Evolutionary conservation across 2,113 vertebrate species (phyloP).

Genomic region (Andinoacara biseriatus): DNA sequence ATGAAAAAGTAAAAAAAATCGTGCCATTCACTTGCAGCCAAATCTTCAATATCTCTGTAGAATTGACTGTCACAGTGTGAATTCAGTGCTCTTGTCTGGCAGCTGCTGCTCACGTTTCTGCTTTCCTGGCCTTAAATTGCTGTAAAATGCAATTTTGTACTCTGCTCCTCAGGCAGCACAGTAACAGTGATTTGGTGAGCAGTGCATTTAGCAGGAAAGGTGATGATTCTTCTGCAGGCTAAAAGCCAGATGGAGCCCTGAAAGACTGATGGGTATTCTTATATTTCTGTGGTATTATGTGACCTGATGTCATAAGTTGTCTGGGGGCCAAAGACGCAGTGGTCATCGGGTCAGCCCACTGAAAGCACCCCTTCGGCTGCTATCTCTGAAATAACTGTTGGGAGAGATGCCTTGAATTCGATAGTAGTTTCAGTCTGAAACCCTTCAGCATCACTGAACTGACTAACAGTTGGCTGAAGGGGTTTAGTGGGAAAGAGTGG

Average conservation of each 20-base stretch:
- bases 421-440: not conserved
- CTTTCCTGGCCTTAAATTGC: conserved; percentile 43
- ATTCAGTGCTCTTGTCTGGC: conserved; percentile 11
- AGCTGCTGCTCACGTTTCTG: conserved; percentile 48
- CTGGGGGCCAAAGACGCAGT: conserved; percentile 22
- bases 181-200: conserved; percentile 26
- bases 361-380: conserved; percentile 34
- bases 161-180: conserved; percentile 37
- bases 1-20: not conserved
- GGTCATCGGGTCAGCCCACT: conserved; percentile 42
- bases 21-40: not conserved
- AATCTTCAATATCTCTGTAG: conserved; percentile 7
- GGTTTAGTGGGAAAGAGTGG: not conserved
- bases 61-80: conserved; percentile 42
- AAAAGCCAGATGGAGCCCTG: conserved; percentile 14
- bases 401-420: conserved; percentile 50
- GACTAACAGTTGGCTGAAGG: not conserved
- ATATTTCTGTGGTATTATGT: conserved; percentile 32
- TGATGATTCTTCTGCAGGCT: conserved; percentile 34
- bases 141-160: conserved; percentile 56
- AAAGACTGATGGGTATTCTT: conserved; percentile 35
- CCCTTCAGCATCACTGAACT: conserved; percentile 1
- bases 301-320: conserved; percentile 49
- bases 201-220: conserved; percentile 36
- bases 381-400: conserved; percentile 51